Evolutionary conservation across 2,888 invertebrate species (phyloP).

Genomic region (Homarus gammarus): DNA sequence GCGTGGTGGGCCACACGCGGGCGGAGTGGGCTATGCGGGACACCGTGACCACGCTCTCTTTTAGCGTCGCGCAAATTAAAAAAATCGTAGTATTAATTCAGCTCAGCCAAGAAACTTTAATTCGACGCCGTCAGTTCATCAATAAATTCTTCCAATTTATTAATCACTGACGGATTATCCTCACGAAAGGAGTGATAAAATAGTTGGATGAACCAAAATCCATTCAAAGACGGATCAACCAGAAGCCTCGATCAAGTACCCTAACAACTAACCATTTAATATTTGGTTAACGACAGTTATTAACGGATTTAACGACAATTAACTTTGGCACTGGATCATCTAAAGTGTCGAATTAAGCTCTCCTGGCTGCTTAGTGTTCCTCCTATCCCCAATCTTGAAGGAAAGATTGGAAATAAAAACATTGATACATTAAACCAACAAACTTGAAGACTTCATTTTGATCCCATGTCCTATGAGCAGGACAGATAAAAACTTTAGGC

Average conservation of each 20-base stretch:
- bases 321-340: constrained; percentile 14
- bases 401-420: constrained; percentile 12
- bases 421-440: constrained; percentile 17
- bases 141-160: constrained; percentile 19
- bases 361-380: constrained; percentile 29
- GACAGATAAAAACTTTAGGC: constrained; percentile 10
- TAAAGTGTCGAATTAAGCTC: constrained; percentile 40
- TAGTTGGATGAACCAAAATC: not conserved
- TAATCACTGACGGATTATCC: constrained; percentile 33
- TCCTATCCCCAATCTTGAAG: constrained; percentile 64
- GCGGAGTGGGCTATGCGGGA: not conserved
- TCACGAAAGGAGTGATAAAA: not conserved
- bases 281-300: too few relatives aligned
- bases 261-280: not conserved
- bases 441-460: constrained; percentile 62
- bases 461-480: constrained; percentile 38
- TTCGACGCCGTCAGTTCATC: constrained; percentile 18
- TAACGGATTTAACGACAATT: too few relatives aligned
- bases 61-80: constrained; percentile 1
- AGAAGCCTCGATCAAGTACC: not conserved
- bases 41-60: constrained; percentile 5
- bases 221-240: not conserved
- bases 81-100: constrained; percentile 34
- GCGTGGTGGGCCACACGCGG: not conserved
- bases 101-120: constrained; percentile 48